phyloP scores from a whole-genome alignment of 2,888 invertebrate species.

The Spatulosminthurus flaviceps region DNA sequence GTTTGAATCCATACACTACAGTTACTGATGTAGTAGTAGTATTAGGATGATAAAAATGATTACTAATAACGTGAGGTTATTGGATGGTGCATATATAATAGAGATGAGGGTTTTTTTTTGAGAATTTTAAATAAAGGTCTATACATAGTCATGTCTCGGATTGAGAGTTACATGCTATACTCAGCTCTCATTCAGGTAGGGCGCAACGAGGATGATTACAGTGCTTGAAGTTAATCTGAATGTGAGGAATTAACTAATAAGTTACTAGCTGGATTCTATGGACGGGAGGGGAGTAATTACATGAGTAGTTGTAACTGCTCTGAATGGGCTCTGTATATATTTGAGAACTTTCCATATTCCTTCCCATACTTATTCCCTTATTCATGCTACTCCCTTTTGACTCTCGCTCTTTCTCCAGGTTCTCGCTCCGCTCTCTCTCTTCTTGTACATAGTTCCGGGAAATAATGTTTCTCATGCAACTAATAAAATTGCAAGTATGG shows the following conservation, averaged over 20 bases:
- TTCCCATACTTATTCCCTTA: neutral
- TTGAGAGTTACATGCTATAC: no score
- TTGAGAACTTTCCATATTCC: neutral
- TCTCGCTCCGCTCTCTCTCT: no score
- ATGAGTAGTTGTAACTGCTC: neutral
- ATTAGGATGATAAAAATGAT: no score
- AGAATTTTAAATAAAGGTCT: no score
- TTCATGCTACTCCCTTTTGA: neutral
- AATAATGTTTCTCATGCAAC: slow-evolving; percentile 23
- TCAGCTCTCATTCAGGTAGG: neutral
- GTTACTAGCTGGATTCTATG: no score
- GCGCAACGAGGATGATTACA: neutral
- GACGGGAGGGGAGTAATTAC: neutral
- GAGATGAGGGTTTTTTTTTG: no score
- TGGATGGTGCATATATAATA: no score
- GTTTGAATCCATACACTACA: no score
- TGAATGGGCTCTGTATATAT: neutral
- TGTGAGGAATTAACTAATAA: neutral
- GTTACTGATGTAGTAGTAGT: no score
- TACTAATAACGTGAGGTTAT: no score
- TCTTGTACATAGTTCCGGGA: neutral
- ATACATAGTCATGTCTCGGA: no score
- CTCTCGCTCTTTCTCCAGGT: neutral
- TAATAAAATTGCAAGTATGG: slow-evolving; percentile 4
- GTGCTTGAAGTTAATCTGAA: slow-evolving; percentile 9